Evolutionary conservation across 2,113 vertebrate species (phyloP), one percentile per base, ranked within the genome.

Genomic region (Cyanoramphus novaezelandiae): DNA sequence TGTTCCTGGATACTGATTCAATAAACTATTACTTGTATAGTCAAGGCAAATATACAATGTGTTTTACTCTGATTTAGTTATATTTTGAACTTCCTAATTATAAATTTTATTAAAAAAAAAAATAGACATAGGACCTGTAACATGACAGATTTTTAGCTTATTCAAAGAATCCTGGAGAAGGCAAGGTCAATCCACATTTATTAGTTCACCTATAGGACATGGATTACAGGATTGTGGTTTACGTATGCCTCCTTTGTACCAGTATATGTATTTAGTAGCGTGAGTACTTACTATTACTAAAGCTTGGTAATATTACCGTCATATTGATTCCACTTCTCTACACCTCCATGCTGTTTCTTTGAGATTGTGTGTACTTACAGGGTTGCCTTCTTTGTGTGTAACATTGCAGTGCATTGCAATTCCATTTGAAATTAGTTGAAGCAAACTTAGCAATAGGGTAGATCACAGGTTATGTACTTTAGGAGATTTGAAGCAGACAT

Each of bases 261-360:
- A 24, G 3, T 21, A 2, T 47, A 7, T 17, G 20, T 2, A 10
- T 27, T 39, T 15, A 60, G 11, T 6, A 18, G 39, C 44, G 52
- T 64, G 17, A 29, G 7, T n/a, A 11, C 13, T 20, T 62, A 14
- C 19, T 43, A 0, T 17, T 43, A 43, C 13, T 35, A 19, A 57
- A 78, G 9, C 16, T 47, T 50, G 35, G 9, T 53, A 31, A 67
- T 55, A 75, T 9, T 43, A 8, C 13, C 43, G 23, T 17, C 13
- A 25, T 13, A 37, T 82, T 74, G n/a, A 37, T 84, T 74, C 43
- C 17, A 20, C 21, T 29, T 39, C 19, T 55, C 49, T 64, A 1
- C 14, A 5, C 21, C 0, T 0, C 29, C 20, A 3, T 41, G 25
- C 43, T 67, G 17, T 46, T 80, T 7, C 17, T 63, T 43, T 64